phyloP scores from a whole-genome alignment of 2,113 vertebrate genomes.

The Tyrannus savana region DNA sequence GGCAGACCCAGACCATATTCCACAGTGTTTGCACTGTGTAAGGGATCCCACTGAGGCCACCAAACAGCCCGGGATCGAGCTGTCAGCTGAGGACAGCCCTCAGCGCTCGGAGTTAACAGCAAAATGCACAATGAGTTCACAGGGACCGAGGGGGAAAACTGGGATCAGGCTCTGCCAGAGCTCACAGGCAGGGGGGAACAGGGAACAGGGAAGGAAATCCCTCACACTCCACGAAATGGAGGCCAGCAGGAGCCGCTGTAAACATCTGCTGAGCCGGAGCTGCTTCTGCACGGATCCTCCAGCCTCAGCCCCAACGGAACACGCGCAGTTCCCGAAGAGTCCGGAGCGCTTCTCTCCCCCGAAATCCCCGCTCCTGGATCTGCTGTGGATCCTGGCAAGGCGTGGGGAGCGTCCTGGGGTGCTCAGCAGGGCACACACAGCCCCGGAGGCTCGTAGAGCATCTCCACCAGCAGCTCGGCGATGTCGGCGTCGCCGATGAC shows the following conservation, averaged over 20 bases:
- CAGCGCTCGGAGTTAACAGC: neutral
- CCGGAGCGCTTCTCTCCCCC: neutral
- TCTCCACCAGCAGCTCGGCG: conserved; percentile 81
- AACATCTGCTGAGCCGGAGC: neutral
- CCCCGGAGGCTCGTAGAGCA: conserved; percentile 76
- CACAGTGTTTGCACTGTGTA: accelerated
- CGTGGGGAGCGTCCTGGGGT: neutral
- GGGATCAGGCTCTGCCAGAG: neutral
- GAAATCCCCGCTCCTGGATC: accelerated
- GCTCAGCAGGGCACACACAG: neutral
- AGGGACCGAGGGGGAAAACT: accelerated
- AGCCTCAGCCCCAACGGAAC: accelerated
- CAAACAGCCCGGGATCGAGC: neutral
- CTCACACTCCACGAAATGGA: accelerated
- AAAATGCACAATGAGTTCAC: neutral
- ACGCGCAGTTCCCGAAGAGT: neutral
- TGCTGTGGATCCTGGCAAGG: accelerated
- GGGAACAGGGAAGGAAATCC: neutral
- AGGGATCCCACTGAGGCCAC: neutral
- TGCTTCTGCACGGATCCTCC: neutral
- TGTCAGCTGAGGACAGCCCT: neutral
- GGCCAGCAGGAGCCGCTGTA: neutral
- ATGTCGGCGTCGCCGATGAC: conserved; percentile 85
- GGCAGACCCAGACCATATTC: neutral
- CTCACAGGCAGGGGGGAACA: neutral